These are phyloP conservation scores for Clytia hemisphaerica DNA, from an alignment of 30 jellyfish, hydroid and myxozoan species.

Conservation along the genomic window DNA sequence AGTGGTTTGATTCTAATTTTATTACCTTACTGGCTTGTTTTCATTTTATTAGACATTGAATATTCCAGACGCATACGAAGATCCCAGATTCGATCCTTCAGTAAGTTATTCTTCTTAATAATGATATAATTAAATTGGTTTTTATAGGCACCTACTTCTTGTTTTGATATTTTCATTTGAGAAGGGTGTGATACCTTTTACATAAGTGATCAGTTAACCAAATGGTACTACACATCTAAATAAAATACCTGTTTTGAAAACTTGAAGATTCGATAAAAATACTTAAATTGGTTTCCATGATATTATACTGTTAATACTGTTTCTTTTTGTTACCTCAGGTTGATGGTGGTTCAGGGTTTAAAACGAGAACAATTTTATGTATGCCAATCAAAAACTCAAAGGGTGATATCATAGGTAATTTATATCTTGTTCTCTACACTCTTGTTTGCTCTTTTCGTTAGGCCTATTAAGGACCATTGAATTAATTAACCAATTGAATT, in stretches of 20 bases:
- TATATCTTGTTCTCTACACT: no score
- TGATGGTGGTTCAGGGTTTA: constrained; percentile 92
- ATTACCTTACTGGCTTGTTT: background rate
- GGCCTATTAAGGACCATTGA: background rate
- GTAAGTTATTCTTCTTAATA: constrained; percentile 37
- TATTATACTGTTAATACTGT: no score
- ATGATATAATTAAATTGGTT: no score
- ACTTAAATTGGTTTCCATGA: no score
- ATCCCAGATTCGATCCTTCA: constrained; percentile 96
- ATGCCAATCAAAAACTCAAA: constrained; percentile 82
- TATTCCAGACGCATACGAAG: constrained; percentile 97
- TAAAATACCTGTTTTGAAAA: no score
- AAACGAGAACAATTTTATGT: constrained; percentile 86
- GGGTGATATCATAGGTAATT: constrained; percentile 78
- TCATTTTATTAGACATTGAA: constrained; percentile 56
- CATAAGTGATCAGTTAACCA: background rate
- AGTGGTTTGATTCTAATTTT: no score
- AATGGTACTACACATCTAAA: no score
- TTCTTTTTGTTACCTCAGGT: constrained; percentile 37
- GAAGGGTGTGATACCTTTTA: background rate
- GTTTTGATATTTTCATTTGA: background rate
- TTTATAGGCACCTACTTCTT: no score
- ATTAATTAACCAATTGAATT: no score
- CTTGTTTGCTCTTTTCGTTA: background rate
- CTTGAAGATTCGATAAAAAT: no score